A percentile compares a stretch with the other conserved stretches of the same genome.
Conservation (phyloP, 2,888 invertebrate genomes). For the Neoscelio sp. region DNA sequence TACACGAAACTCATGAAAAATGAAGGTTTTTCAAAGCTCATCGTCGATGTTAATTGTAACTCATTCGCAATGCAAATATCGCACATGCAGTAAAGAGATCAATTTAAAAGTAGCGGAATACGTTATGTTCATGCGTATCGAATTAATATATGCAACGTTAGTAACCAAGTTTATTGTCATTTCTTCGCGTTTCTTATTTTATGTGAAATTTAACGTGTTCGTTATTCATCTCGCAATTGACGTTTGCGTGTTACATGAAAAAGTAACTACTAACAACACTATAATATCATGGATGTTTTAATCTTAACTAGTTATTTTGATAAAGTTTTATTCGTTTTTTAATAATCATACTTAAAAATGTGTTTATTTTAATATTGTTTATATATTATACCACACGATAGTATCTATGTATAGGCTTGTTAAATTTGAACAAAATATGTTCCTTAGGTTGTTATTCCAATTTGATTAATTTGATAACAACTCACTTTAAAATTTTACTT, state of each 20-base stretch:
- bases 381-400: no score
- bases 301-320: no score
- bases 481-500: no score
- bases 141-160: conserved; percentile 21
- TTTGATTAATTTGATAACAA: no score
- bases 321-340: no score
- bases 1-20: conserved; percentile 44
- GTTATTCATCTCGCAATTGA: background rate
- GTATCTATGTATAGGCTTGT: no score
- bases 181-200: background rate
- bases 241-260: background rate
- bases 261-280: no score
- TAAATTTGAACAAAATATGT: no score
- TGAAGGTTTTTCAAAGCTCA: conserved; percentile 45
- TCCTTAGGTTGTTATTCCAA: no score
- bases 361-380: no score
- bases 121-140: background rate
- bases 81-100: conserved; percentile 41
- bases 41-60: conserved; percentile 51
- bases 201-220: conserved; percentile 7
- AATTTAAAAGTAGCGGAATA: background rate
- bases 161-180: conserved; percentile 29
- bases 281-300: no score
- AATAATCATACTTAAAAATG: no score
- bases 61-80: conserved; percentile 59